Evolutionary conservation across 2,113 vertebrate genomes (phyloP).

Genomic region (Apodemus speciosus): DNA sequence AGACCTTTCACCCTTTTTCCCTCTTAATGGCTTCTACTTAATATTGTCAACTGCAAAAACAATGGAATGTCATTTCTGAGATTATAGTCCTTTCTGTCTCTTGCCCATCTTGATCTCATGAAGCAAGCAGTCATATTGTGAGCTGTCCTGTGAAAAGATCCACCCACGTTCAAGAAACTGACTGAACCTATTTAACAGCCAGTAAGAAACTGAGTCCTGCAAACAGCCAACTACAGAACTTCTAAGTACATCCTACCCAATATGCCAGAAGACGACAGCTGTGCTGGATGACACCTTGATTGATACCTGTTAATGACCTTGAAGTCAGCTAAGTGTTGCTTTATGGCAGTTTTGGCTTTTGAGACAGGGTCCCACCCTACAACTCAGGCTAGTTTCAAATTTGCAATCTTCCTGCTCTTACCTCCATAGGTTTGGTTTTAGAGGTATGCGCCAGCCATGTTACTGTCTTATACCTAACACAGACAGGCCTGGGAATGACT

Average conservation of each 20-base stretch:
- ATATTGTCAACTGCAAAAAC: slow-evolving; percentile 38
- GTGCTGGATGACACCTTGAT: background rate
- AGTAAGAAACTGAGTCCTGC: slow-evolving; percentile 24
- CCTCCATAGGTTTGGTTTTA: background rate
- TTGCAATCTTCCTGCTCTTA: background rate
- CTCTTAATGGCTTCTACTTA: background rate
- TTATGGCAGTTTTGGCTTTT: background rate
- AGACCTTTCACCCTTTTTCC: background rate
- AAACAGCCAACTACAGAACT: background rate
- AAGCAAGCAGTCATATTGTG: slow-evolving; percentile 34
- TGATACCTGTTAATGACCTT: background rate
- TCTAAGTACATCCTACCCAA: slow-evolving; percentile 20
- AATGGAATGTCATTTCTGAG: slow-evolving; percentile 26
- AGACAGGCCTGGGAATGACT: background rate
- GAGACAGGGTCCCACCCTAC: background rate
- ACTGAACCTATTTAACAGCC: background rate
- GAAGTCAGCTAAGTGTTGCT: background rate
- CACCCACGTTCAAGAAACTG: background rate
- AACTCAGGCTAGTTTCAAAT: background rate
- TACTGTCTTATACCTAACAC: background rate
- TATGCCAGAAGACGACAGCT: background rate
- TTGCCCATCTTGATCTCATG: slow-evolving; percentile 35
- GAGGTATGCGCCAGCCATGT: background rate
- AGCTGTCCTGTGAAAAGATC: background rate
- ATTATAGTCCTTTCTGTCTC: slow-evolving; percentile 16